A percentile compares a stretch with the other conserved stretches of the same genome.
phyloP scores from a whole-genome alignment of 1,140 invertebrate genomes.

The Oscheius sp. region DNA sequence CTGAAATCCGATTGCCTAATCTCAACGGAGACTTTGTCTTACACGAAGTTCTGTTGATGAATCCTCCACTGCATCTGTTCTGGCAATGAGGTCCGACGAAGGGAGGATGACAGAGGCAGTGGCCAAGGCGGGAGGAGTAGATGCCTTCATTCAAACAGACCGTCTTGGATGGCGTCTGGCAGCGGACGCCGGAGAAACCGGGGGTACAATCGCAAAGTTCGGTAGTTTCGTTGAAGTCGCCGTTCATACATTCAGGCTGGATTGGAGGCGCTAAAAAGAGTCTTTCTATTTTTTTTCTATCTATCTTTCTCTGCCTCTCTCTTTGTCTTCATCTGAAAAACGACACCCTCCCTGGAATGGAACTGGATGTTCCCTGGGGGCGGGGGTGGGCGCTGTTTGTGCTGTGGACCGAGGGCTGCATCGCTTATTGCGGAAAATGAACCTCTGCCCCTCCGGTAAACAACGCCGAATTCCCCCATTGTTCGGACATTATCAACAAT shows the following conservation, averaged over 20 bases:
- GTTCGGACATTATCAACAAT: too few relatives aligned
- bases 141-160: slow-evolving; percentile 24
- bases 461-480: too few relatives aligned
- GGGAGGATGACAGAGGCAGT: slow-evolving; percentile 16
- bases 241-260: not conserved
- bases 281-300: too few relatives aligned
- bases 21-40: not conserved
- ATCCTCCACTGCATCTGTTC: slow-evolving; percentile 19
- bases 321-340: too few relatives aligned
- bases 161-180: slow-evolving; percentile 10
- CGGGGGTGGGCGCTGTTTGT: too few relatives aligned
- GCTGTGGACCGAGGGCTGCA: too few relatives aligned
- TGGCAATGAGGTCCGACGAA: slow-evolving; percentile 27
- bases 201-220: slow-evolving; percentile 3
- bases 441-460: too few relatives aligned
- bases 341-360: too few relatives aligned
- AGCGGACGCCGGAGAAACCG: slow-evolving; percentile 10
- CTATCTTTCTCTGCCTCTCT: too few relatives aligned
- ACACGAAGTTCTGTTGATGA: slow-evolving; percentile 19
- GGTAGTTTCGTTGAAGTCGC: slow-evolving; percentile 15
- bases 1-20: too few relatives aligned
- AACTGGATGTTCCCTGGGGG: too few relatives aligned
- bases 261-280: not conserved
- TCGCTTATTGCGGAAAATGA: too few relatives aligned
- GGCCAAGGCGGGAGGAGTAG: slow-evolving; percentile 8